A percentile compares a stretch with the other conserved stretches of the same genome.
phyloP scores from a whole-genome alignment of 2,797 vertebrate species.

The Melanotaenia trifasciata region DNA sequence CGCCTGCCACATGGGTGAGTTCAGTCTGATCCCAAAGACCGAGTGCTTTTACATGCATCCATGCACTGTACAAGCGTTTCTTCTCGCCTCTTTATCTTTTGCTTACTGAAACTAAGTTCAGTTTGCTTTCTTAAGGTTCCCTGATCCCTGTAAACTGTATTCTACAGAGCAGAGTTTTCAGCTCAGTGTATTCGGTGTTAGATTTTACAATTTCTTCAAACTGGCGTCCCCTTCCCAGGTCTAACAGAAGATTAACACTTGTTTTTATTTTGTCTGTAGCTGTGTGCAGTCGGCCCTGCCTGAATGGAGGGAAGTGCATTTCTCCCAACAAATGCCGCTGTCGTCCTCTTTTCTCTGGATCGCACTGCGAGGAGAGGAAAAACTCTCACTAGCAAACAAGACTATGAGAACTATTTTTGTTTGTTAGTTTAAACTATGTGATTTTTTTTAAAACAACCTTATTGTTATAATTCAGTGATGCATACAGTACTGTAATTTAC shows the following conservation, averaged over 20 bases:
- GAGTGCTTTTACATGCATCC: neutral
- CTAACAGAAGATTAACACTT: neutral
- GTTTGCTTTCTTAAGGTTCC: neutral
- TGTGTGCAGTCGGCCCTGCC: slow-evolving; percentile 82
- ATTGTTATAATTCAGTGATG: slow-evolving; percentile 8
- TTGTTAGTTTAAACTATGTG: slow-evolving; percentile 19
- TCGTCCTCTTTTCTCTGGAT: slow-evolving; percentile 80
- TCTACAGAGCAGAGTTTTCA: neutral
- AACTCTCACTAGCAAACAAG: slow-evolving; percentile 59
- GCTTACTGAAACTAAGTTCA: neutral
- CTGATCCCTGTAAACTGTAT: neutral
- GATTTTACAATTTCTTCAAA: slow-evolving; percentile 14
- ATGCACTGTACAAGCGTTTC: neutral
- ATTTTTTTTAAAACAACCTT: slow-evolving; percentile 15
- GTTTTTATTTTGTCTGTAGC: slow-evolving; percentile 67
- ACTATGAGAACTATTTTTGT: slow-evolving; percentile 3
- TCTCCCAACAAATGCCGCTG: slow-evolving; percentile 87
- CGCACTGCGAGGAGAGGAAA: slow-evolving; percentile 84
- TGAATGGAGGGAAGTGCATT: slow-evolving; percentile 89
- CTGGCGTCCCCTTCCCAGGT: neutral
- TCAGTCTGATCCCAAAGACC: neutral
- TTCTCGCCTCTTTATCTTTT: neutral
- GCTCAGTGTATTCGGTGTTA: slow-evolving; percentile 2
- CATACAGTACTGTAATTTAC: slow-evolving; percentile 37
- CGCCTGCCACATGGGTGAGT: slow-evolving; percentile 87